Evolutionary conservation across 53 echinoderm and acorn worm genomes (phyloP), one percentile per base, ranked within the genome.

Genomic region (Echinometra lucunter): DNA sequence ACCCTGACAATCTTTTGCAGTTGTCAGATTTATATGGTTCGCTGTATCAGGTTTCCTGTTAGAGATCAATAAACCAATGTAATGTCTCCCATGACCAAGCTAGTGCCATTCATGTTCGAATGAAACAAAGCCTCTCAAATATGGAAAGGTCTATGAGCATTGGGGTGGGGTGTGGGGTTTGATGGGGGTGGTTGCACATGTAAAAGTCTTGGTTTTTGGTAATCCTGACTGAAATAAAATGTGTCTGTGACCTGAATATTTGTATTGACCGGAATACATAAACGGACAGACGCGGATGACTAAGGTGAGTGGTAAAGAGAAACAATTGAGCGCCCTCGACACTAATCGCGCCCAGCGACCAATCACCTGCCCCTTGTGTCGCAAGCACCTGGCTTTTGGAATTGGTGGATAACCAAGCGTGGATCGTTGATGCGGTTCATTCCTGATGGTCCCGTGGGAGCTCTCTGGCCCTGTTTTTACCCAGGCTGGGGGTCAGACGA

Each of bases 181-280:
- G 37, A 27, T 85, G 4, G 85, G 27, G 49, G 44, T 21, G 15
- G 42, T 85, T 16, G 49, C 45, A 9, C 85, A 19, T 18, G 49
- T 7, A 10, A 25, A 28, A 49, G 47, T 85, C 85, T 45, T 47
- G 47, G 17, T n/a, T 17, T 88, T 13, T 55, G 49, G 60, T 60
- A 37, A 60, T 89, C 58, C 60, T 28, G n/a, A 11, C 17, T 7
- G 19, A 34, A 57, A 58, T 6, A 34, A 89, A 89, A 58, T 89
- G 89, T 89, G 89, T 60, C 89, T 6, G 34, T 37, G 89, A 89
- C 89, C 89, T 34, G 89, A 89, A 89, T 89, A 89, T 89, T 89
- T 60, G 58, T 89, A 89, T 89, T 89, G 89, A 89, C 89, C 89
- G 89, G 89, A 89, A 89, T 89, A 89, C 89, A 89, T 89, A 89